These are phyloP conservation scores for Petrosia ficiformis DNA, from an alignment of 37 sponge, comb jelly and placozoan species.

Conservation along the genomic window DNA sequence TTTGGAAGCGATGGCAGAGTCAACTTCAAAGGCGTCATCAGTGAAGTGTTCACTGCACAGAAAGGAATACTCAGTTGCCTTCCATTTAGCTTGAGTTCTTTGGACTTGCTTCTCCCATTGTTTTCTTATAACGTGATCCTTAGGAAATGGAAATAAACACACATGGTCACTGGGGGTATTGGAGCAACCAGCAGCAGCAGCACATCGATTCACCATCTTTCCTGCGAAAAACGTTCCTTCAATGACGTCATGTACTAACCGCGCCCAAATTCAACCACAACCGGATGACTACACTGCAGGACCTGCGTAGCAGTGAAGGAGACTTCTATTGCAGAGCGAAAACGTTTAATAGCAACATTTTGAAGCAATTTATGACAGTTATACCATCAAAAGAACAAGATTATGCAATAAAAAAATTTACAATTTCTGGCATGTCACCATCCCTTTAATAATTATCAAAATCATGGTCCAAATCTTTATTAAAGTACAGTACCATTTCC, in stretches of 20 bases:
- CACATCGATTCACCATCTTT: slow-evolving; percentile 7
- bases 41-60: slow-evolving; percentile 1
- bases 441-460: not conserved
- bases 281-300: too few relatives aligned
- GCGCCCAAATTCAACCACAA: too few relatives aligned
- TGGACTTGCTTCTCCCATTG: not conserved
- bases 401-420: too few relatives aligned
- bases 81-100: slow-evolving; percentile 5
- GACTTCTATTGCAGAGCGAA: too few relatives aligned
- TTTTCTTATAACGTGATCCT: not conserved
- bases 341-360: not conserved
- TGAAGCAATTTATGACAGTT: too few relatives aligned
- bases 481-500: not conserved
- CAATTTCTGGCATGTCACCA: too few relatives aligned
- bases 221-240: not conserved
- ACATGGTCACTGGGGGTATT: not conserved
- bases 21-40: slow-evolving; percentile 1
- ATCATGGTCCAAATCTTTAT: not conserved
- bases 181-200: not conserved
- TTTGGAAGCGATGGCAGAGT: not conserved
- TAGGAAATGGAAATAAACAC: slow-evolving; percentile 4
- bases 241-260: not conserved
- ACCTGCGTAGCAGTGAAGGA: too few relatives aligned
- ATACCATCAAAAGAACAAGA: too few relatives aligned
- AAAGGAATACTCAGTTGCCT: not conserved